phyloP scores from a whole-genome alignment of 2,113 vertebrate genomes.

The Actenoides lindsayi region DNA sequence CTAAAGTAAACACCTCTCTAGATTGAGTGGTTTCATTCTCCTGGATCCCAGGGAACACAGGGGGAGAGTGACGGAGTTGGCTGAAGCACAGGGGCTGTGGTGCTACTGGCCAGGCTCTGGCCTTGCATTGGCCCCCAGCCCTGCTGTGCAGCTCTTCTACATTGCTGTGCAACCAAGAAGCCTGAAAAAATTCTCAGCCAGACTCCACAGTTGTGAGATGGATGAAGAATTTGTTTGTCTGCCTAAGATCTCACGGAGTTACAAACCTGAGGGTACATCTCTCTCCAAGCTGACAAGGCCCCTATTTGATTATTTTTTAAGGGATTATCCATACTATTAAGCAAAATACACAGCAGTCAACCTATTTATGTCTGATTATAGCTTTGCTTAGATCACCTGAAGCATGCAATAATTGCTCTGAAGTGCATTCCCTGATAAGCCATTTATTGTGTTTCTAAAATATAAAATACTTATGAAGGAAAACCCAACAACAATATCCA shows the following conservation, averaged over 20 bases:
- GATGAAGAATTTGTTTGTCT: background rate
- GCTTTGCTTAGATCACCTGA: background rate
- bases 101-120: background rate
- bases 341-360: background rate
- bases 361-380: background rate
- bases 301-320: background rate
- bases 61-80: background rate
- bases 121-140: rapidly evolving
- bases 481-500: background rate
- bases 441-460: background rate
- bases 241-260: background rate
- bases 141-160: background rate
- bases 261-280: background rate
- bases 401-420: background rate
- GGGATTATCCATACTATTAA: background rate
- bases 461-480: background rate
- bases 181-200: background rate
- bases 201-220: background rate
- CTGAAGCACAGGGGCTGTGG: background rate
- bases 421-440: background rate
- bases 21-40: background rate
- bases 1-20: background rate
- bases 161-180: background rate
- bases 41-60: background rate
- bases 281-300: background rate